Base-by-base conservation (phyloP, 1,140 invertebrate species). In the Drosophila arizonae region DNA sequence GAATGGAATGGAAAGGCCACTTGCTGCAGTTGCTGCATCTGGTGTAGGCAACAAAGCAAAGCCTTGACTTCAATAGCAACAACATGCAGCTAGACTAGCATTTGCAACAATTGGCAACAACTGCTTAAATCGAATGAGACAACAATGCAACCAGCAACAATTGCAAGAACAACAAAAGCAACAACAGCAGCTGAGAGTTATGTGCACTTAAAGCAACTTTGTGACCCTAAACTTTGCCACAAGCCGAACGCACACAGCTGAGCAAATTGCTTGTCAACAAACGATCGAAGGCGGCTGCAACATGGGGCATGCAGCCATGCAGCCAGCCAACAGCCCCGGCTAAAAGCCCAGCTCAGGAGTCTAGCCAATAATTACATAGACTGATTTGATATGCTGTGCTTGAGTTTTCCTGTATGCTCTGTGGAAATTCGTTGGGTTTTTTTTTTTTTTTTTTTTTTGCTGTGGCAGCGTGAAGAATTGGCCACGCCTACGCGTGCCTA, bases 391-490 rank as follows among this genome's bases (percentile, higher is more conserved):
- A 84, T 80, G 80, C 76, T 79, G 79, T 55, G 68, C 77, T 80
- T 77, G 81, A 85, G 86, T 81, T 46, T 45, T 39, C 36, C 36
- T 39, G 62, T 70, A 61, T 39, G 30, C 61, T 61, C 55, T 86
- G 81, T 72, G 82, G 81, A 86, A 86, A 86, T 86, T 86, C 82
- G 81, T 86, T 86, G 78, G 87, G 78, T 81, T 78, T 86, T 11
- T 41, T 13, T 13, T 41, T 41, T 11, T 11, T 41, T 41, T 11
- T 41, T 41, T 41, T 43, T 43, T n/a, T n/a, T 45, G 3, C 3
- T 17, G 43, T 3, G 68, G 76, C 79, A 87, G 71, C 81, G 79
- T 86, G 84, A 87, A 87, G 82, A 57, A 87, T 79, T 81, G 82
- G 76, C 57, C 68, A 86, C 81, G 81, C 82, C 82, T 78, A 86